A percentile compares a stretch with the other conserved stretches of the same genome.
These are phyloP conservation scores for Tenthredo notha DNA, from an alignment of 2,888 invertebrate species.

Conservation along the genomic window DNA sequence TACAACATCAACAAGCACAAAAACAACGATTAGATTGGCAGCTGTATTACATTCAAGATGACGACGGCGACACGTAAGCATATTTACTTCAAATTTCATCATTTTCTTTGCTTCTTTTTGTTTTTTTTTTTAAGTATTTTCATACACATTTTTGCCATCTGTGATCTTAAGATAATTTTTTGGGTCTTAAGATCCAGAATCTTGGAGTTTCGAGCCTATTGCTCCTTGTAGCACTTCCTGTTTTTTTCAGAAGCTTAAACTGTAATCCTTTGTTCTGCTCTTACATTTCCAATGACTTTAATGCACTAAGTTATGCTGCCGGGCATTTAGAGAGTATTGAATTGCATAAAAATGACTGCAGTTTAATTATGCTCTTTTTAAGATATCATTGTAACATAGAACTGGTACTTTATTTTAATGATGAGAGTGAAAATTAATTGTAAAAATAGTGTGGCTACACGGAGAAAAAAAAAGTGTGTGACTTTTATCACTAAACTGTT, in stretches of 20 bases:
- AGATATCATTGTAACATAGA: neutral
- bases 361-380: neutral
- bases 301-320: neutral
- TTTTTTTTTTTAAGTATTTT: neutral
- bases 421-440: neutral
- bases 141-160: neutral
- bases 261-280: neutral
- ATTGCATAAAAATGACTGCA: neutral
- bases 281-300: neutral
- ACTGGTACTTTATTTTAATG: neutral
- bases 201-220: neutral
- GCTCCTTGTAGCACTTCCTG: neutral
- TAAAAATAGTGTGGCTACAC: neutral
- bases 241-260: neutral
- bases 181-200: neutral
- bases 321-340: neutral
- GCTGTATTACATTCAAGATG: conserved; percentile 87
- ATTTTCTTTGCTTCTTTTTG: neutral
- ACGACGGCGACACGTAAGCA: conserved; percentile 94
- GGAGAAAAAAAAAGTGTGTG: no score
- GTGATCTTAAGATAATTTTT: neutral
- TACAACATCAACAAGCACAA: conserved; percentile 47
- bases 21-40: conserved; percentile 78
- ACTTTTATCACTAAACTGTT: no score
- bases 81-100: conserved; percentile 56